A percentile compares a stretch with the other conserved stretches of the same genome.
phyloP scores from a whole-genome alignment of 2,888 invertebrate genomes.

The Mimas tiliae region DNA sequence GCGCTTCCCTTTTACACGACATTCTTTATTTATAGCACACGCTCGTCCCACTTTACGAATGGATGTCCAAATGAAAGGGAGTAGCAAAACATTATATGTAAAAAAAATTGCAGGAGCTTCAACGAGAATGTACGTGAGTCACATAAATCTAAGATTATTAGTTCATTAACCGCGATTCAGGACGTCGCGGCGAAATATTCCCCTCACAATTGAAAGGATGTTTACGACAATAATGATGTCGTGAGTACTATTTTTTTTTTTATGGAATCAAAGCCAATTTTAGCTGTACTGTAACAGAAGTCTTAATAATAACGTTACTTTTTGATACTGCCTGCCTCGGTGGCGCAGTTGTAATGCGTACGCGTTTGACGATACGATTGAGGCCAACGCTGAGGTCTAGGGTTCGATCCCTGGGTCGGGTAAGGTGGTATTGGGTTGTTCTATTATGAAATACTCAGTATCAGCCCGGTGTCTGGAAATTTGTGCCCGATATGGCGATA shows the following conservation, averaged over 20 bases:
- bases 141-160: conserved; percentile 17
- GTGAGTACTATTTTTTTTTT: neutral
- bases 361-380: too few relatives aligned
- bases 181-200: conserved; percentile 1
- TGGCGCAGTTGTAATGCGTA: too few relatives aligned
- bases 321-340: too few relatives aligned
- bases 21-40: conserved; percentile 66
- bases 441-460: too few relatives aligned
- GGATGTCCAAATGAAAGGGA: conserved; percentile 59
- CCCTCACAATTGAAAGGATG: conserved; percentile 21
- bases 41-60: conserved; percentile 64
- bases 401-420: too few relatives aligned
- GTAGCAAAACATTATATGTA: conserved; percentile 39
- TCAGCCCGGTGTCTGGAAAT: too few relatives aligned
- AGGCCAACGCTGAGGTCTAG: too few relatives aligned
- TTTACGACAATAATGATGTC: conserved; percentile 18
- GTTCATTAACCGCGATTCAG: conserved; percentile 24
- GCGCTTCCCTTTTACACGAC: conserved; percentile 57
- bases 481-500: too few relatives aligned
- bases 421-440: too few relatives aligned
- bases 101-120: conserved; percentile 29
- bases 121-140: conserved; percentile 16
- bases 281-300: neutral
- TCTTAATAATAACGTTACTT: conserved; percentile 2
- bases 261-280: conserved; percentile 13